Percentiles rank a stretch among this genome's conserved stretches.
These are phyloP conservation scores for Aeoliscus strigatus DNA, from an alignment of 2,797 vertebrate species.

Conservation along the genomic window DNA sequence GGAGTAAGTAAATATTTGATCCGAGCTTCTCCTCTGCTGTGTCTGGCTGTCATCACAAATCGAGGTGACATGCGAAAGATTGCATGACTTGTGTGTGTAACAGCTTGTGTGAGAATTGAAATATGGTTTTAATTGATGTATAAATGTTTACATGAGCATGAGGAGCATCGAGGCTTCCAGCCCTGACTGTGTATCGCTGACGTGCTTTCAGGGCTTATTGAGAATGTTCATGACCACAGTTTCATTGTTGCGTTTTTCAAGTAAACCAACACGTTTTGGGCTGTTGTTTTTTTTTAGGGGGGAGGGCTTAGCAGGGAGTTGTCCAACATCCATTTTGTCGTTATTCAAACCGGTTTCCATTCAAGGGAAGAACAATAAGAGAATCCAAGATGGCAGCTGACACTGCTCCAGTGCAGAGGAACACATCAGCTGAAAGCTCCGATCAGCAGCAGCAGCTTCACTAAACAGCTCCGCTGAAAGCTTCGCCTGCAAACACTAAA, in stretches of 20 bases:
- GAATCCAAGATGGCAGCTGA: slow-evolving; percentile 31
- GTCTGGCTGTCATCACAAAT: slow-evolving; percentile 68
- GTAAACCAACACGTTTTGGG: slow-evolving; percentile 56
- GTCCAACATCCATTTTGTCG: slow-evolving; percentile 57
- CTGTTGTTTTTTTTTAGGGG: too few relatives aligned
- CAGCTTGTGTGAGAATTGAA: slow-evolving; percentile 58
- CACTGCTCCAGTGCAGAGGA: slow-evolving; percentile 5
- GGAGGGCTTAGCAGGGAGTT: slow-evolving; percentile 34
- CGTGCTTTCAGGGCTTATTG: slow-evolving; percentile 50
- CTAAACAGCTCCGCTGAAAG: too few relatives aligned
- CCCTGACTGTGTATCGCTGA: too few relatives aligned
- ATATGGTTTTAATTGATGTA: slow-evolving; percentile 69
- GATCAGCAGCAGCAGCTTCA: too few relatives aligned
- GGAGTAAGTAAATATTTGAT: slow-evolving; percentile 74
- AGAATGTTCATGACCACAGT: slow-evolving; percentile 62
- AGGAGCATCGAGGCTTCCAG: too few relatives aligned
- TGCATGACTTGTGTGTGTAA: too few relatives aligned
- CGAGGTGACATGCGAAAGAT: slow-evolving; percentile 50
- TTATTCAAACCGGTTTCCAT: too few relatives aligned
- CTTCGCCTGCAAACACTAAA: too few relatives aligned
- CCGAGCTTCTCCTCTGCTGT: slow-evolving; percentile 64
- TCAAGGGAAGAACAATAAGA: slow-evolving; percentile 4
- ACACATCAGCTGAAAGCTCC: too few relatives aligned
- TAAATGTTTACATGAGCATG: slow-evolving; percentile 71
- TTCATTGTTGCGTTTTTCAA: slow-evolving; percentile 45